Conservation (phyloP, 2,888 invertebrate genomes). For the Pemphredon lugubris region DNA sequence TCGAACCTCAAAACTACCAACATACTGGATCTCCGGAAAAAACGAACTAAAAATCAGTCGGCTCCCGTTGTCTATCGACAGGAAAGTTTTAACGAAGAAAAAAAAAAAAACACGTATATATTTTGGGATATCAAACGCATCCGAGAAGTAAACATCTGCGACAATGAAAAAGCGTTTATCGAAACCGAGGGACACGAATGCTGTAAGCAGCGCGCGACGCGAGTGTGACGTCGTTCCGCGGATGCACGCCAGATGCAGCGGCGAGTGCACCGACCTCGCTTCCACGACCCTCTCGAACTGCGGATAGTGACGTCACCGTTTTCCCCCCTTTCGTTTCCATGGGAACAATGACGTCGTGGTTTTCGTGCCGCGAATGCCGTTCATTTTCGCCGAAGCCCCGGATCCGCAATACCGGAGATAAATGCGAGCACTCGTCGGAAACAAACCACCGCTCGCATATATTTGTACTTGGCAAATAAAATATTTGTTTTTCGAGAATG, state of each 20-base stretch:
- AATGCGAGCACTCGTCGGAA: background rate
- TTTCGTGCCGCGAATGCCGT: conserved; percentile 42
- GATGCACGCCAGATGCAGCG: conserved; percentile 67
- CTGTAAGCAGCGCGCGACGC: conserved; percentile 19
- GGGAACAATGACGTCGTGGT: conserved; percentile 75
- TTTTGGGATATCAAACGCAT: conserved; percentile 1
- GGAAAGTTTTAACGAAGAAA: no score
- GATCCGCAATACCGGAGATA: conserved; percentile 26
- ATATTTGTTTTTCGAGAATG: background rate
- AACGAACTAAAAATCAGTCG: no score
- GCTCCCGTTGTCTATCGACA: no score
- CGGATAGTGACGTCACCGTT: conserved; percentile 72
- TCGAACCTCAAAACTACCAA: no score
- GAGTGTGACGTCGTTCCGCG: conserved; percentile 74
- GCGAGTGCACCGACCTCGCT: conserved; percentile 70
- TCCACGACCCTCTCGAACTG: conserved; percentile 40
- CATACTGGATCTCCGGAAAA: no score
- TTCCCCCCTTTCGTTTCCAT: conserved; percentile 65
- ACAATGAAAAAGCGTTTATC: conserved; percentile 16
- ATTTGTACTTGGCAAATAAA: no score
- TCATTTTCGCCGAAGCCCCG: conserved; percentile 33
- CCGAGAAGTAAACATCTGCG: conserved; percentile 9
- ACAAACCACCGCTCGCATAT: no score
- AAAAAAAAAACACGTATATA: no score
- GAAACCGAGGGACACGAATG: conserved; percentile 19